These are phyloP conservation scores for Habropoda laboriosa DNA, from an alignment of 1,140 invertebrate species.

Conservation along the genomic window DNA sequence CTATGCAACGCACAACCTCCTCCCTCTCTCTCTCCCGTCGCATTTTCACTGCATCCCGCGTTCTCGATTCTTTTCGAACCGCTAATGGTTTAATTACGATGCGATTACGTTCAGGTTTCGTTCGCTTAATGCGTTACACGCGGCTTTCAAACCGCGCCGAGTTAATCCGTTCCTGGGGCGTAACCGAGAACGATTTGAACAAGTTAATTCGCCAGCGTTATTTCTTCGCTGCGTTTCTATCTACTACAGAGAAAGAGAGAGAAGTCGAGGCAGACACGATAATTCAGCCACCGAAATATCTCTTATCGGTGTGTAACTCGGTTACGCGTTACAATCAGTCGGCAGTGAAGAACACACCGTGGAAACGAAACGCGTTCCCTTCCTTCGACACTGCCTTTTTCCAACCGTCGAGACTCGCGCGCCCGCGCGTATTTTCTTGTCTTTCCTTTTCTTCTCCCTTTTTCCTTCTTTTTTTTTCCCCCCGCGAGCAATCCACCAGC, in stretches of 20 bases:
- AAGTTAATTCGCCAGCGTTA: conserved; percentile 16
- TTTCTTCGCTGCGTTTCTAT: conserved; percentile 3
- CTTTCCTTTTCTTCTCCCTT: not conserved
- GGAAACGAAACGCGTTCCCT: too few relatives aligned
- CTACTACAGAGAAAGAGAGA: not conserved
- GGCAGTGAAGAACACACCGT: too few relatives aligned
- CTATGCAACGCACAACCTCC: too few relatives aligned
- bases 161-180: conserved; percentile 36
- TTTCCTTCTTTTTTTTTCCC: not conserved
- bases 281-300: conserved; percentile 43
- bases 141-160: conserved; percentile 31
- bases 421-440: not conserved
- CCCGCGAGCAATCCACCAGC: not conserved
- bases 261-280: not conserved
- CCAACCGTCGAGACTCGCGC: not conserved
- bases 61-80: conserved; percentile 40
- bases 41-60: conserved; percentile 28
- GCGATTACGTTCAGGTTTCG: conserved; percentile 53
- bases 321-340: conserved; percentile 39
- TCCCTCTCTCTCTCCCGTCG: not conserved
- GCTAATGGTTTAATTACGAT: conserved; percentile 62
- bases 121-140: conserved; percentile 43
- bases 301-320: conserved; percentile 32
- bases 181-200: conserved; percentile 19
- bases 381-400: too few relatives aligned